Percentiles rank a stretch among this genome's conserved stretches.
Evolutionary conservation across 2,113 vertebrate genomes (phyloP).

Genomic region (Pionites leucogaster): DNA sequence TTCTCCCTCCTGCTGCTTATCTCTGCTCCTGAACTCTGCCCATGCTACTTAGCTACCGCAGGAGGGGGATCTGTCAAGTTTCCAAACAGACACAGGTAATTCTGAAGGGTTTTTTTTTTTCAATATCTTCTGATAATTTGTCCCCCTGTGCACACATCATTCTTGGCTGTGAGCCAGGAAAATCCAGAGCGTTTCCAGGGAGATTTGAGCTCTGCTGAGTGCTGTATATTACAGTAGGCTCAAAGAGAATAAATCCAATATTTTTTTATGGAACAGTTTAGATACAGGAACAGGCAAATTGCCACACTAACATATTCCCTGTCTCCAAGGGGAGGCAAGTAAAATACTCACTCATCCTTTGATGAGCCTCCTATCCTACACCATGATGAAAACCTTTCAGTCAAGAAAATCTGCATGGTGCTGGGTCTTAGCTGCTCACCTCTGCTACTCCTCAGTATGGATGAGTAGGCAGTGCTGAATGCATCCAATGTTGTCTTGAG

Average conservation of each 20-base stretch:
- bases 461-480: not conserved
- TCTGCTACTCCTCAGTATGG: not conserved
- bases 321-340: not conserved
- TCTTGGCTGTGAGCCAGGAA: conserved; percentile 15
- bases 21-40: not conserved
- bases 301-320: not conserved
- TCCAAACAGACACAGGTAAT: not conserved
- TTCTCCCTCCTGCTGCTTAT: not conserved
- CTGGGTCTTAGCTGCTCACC: not conserved
- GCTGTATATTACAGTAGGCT: not conserved
- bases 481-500: not conserved
- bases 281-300: not conserved
- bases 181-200: conserved; percentile 37
- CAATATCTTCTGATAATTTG: not conserved
- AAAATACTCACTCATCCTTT: not conserved
- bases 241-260: conserved; percentile 8
- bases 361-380: not conserved
- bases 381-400: not conserved
- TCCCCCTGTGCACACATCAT: not conserved
- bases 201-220: conserved; percentile 33
- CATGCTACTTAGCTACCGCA: not conserved
- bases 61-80: not conserved
- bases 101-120: not conserved
- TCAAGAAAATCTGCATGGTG: not conserved
- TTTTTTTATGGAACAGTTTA: conserved; percentile 39